Conservation (phyloP, 2,888 invertebrate species). For the Microchrysa polita region DNA sequence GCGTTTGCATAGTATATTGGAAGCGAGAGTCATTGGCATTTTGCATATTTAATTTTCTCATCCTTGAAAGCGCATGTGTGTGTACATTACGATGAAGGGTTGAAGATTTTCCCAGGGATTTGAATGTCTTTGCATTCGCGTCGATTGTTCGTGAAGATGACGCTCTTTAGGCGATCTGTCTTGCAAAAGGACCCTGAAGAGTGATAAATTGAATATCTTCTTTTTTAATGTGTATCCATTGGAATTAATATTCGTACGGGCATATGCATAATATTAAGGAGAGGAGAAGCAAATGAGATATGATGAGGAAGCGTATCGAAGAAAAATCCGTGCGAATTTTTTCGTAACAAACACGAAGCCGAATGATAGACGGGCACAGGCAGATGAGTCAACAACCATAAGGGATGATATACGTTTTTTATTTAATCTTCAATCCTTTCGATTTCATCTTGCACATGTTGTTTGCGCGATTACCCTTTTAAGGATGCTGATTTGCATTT, state of each 20-base stretch:
- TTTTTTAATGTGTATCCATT: conserved; percentile 45
- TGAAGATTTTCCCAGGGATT: conserved; percentile 51
- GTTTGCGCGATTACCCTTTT: conserved; percentile 30
- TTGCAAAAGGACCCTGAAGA: conserved; percentile 41
- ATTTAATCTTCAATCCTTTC: conserved; percentile 45
- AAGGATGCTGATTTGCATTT: conserved; percentile 49
- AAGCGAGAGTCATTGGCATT: conserved; percentile 49
- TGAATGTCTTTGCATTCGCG: conserved; percentile 37
- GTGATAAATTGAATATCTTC: conserved; percentile 49
- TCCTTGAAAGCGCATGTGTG: conserved; percentile 30
- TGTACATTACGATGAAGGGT: conserved; percentile 45
- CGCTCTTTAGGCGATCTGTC: conserved; percentile 43
- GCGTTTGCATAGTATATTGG: conserved; percentile 46
- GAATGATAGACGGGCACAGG: conserved; percentile 9
- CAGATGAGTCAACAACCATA: conserved; percentile 35
- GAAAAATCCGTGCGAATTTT: conserved; percentile 49
- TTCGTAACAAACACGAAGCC: conserved; percentile 20
- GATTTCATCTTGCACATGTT: conserved; percentile 15
- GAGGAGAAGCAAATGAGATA: conserved; percentile 8
- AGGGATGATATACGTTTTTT: conserved; percentile 37
- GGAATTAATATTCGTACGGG: conserved; percentile 49
- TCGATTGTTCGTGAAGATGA: conserved; percentile 46
- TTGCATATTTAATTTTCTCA: conserved; percentile 53
- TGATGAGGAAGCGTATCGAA: conserved; percentile 26
- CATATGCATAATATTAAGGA: conserved; percentile 23